Base-by-base conservation (phyloP, 2,113 vertebrate genomes). In the Prunella fulvescens region DNA sequence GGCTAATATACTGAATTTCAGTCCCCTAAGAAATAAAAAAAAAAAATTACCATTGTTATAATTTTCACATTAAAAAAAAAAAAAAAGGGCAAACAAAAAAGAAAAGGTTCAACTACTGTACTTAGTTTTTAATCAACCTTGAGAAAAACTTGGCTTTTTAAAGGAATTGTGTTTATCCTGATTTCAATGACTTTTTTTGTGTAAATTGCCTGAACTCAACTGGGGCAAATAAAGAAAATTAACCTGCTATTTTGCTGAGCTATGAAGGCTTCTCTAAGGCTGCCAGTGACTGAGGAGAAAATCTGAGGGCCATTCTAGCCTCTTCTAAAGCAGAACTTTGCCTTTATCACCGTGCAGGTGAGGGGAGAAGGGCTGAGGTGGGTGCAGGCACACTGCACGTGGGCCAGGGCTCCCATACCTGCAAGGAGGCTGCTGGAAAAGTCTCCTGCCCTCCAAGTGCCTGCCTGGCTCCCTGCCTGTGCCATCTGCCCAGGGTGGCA, bases 401-500 rank as follows among this genome's bases (percentile, higher is more conserved):
- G 45, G 72, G 45, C 44, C 1, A 5, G 40, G 65, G 33, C 50
- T 47, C 51, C 45, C 74, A 47, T 24, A 16, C 62, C 61, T 53
- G 76, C 50, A 44, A 26, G 11, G 13, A 60, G 39, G 79, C 82
- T 79, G 80, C 56, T 57, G 62, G 37, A 25, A 45, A 66, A 18
- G 13, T 18, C 28, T 47, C 48, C 50, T 88, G 91, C 48, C 81
- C 84, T 74, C 24, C 5, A 28, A n/a, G 33, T 13, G 53, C 33
- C 53, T 20, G 65, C 56, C 54, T 87, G 88, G 92, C 90, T 61
- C 44, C 5, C 60, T n/a, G 94, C 88, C 93, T 14, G 5, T 23
- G 65, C 80, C 91, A 92, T 40, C 88, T 94, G 94, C 69, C 81
- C 39, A 11, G 19, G 14, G 16, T 60, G 93, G 93, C 95, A 87